Evolutionary conservation across 37 sponge, comb jelly and placozoan species (phyloP).

Genomic region (Aplysina aerophoba): DNA sequence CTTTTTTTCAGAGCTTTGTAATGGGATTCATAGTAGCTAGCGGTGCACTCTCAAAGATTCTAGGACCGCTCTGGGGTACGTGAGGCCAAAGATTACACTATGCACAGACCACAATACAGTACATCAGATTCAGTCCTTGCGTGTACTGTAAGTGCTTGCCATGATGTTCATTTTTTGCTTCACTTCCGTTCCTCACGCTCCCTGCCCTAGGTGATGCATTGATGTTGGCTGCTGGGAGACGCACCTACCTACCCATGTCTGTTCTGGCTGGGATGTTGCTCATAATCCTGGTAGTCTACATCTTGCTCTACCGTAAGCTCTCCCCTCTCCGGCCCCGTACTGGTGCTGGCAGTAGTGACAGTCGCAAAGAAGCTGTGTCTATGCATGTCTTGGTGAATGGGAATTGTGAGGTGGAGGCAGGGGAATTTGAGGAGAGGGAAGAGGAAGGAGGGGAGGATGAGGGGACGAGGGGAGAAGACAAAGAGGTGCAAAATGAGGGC

Average conservation of each 20-base stretch:
- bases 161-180: not conserved
- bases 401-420: not conserved
- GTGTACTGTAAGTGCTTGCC: not conserved
- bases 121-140: not conserved
- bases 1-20: conserved; percentile 38
- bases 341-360: not conserved
- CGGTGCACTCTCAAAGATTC: conserved; percentile 32
- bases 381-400: not conserved
- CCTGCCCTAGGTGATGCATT: conserved; percentile 40
- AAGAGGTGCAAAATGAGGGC: not conserved
- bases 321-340: not conserved
- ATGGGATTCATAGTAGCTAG: conserved; percentile 30
- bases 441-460: not conserved
- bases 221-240: conserved; percentile 27
- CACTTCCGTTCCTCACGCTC: too few relatives aligned
- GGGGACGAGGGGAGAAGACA: not conserved
- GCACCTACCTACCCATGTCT: conserved; percentile 29
- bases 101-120: not conserved
- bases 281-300: not conserved
- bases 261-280: conserved; percentile 8
- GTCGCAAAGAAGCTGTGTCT: not conserved
- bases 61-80: conserved; percentile 53
- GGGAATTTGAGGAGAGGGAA: not conserved
- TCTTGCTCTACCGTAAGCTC: conserved; percentile 36
- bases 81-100: not conserved